Evolutionary conservation across 64 coral and sea anemone genomes (phyloP).

Genomic region (Pachyseris speciosa): DNA sequence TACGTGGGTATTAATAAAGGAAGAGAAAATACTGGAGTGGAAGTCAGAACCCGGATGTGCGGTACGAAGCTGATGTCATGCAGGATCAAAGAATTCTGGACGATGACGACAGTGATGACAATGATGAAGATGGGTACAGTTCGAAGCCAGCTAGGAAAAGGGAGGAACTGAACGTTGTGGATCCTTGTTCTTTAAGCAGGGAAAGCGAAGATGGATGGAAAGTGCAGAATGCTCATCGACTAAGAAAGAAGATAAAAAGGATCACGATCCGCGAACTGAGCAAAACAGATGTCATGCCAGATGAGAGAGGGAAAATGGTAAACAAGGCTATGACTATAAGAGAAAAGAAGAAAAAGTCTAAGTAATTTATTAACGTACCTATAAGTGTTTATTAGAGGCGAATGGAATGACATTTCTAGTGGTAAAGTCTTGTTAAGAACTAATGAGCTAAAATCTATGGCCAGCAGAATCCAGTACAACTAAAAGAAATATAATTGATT

Average conservation of each 20-base stretch:
- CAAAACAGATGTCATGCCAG: conserved; percentile 63
- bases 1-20: background rate
- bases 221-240: conserved; percentile 30
- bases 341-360: background rate
- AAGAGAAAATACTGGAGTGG: too few species aligned
- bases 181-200: background rate
- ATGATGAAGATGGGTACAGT: conserved; percentile 17
- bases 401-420: too few species aligned
- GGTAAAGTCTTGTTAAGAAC: too few species aligned
- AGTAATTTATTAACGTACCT: background rate
- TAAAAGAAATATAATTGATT: too few species aligned
- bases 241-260: background rate
- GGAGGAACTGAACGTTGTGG: background rate
- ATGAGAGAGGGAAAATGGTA: conserved; percentile 23
- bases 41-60: too few species aligned
- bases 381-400: background rate
- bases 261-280: conserved; percentile 43
- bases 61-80: conserved; percentile 48
- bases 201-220: too few species aligned
- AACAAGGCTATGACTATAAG: too few species aligned
- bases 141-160: background rate
- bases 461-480: too few species aligned
- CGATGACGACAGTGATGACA: conserved; percentile 36
- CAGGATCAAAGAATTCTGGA: conserved; percentile 60
- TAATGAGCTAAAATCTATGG: too few species aligned